Evolutionary conservation across 1,140 invertebrate species (phyloP).

Genomic region (Acromyrmex heyeri): DNA sequence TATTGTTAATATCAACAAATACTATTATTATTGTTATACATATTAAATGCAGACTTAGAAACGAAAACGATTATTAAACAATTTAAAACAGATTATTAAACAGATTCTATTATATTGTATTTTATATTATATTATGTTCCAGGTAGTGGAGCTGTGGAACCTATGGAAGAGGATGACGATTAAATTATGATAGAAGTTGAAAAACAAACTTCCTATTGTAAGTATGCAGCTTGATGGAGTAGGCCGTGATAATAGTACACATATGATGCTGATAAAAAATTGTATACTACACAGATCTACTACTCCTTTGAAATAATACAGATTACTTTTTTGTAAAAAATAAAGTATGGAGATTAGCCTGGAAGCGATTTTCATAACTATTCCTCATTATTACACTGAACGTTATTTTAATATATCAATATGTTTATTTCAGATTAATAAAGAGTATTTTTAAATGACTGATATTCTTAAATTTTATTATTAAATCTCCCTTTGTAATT

Average conservation of each 20-base stretch:
- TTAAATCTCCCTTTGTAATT: background rate
- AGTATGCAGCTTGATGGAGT: background rate
- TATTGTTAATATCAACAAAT: too few relatives aligned
- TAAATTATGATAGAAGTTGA: constrained; percentile 70
- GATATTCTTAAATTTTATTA: background rate
- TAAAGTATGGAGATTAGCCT: constrained; percentile 66
- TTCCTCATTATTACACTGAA: background rate
- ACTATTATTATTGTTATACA: too few relatives aligned
- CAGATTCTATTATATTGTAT: background rate
- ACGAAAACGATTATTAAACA: background rate
- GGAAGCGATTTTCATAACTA: constrained; percentile 77
- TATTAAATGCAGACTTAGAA: too few relatives aligned
- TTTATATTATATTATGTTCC: constrained; percentile 51
- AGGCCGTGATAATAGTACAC: background rate
- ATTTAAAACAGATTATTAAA: background rate
- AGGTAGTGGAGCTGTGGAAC: constrained; percentile 80
- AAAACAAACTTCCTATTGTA: constrained; percentile 13
- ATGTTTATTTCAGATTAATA: constrained; percentile 81
- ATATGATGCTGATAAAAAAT: constrained; percentile 82
- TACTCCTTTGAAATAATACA: background rate
- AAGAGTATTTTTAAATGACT: constrained; percentile 56
- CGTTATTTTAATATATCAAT: constrained; percentile 63
- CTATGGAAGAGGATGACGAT: constrained; percentile 85
- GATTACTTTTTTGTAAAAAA: constrained; percentile 46
- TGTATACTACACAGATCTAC: constrained; percentile 80